Evolutionary conservation across 2,797 vertebrate species (phyloP).

Genomic region (Danio choprae): DNA sequence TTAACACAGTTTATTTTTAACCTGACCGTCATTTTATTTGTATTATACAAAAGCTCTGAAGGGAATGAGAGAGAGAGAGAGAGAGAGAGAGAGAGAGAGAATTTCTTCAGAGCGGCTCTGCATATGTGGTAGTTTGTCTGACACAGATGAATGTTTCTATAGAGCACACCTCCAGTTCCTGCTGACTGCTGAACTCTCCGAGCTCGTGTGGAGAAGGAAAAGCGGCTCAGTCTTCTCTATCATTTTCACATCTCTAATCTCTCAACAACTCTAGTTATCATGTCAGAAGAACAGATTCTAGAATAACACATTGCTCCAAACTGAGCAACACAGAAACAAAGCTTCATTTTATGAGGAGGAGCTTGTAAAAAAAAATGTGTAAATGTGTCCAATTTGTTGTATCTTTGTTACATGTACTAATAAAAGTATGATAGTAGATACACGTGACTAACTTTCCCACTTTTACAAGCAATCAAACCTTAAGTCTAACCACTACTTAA

Average conservation of each 20-base stretch:
- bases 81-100: background rate
- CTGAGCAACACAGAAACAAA: background rate
- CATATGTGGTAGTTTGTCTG: constrained; percentile 32
- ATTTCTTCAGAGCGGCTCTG: constrained; percentile 8
- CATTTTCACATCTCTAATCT: constrained; percentile 26
- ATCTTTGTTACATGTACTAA: background rate
- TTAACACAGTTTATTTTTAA: background rate
- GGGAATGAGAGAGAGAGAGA: background rate
- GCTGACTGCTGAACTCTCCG: constrained; percentile 12
- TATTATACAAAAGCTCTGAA: background rate
- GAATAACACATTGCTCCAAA: background rate
- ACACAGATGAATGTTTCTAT: constrained; percentile 33
- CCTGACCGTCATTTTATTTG: background rate
- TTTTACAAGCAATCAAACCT: background rate
- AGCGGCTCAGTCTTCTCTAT: constrained; percentile 19
- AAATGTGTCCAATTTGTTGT: background rate
- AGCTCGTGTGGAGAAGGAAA: background rate
- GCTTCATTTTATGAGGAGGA: background rate
- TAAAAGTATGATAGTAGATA: background rate
- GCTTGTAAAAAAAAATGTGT: background rate
- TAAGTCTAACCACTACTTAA: background rate
- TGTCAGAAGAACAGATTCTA: background rate
- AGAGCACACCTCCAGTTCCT: constrained; percentile 18
- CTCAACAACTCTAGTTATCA: background rate
- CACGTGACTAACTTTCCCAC: background rate